Evolutionary conservation across 1,140 invertebrate genomes (phyloP).

Genomic region (Trichoplusia ni): DNA sequence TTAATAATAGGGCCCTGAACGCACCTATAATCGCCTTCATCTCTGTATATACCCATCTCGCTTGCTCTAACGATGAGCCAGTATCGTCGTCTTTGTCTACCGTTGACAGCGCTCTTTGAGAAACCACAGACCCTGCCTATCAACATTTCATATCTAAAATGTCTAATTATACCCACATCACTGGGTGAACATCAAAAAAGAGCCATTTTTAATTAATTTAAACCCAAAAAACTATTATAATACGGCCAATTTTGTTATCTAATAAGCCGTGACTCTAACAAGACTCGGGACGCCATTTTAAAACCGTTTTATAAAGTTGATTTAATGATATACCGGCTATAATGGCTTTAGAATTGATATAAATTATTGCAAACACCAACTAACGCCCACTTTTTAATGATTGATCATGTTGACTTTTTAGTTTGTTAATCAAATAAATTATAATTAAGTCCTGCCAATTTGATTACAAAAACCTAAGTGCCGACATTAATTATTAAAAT

Average conservation of each 20-base stretch:
- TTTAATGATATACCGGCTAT: conserved; percentile 66
- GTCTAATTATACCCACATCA: conserved; percentile 81
- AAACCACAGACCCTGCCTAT: conserved; percentile 63
- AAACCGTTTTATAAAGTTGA: conserved; percentile 56
- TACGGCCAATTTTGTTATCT: conserved; percentile 77
- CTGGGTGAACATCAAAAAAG: conserved; percentile 67
- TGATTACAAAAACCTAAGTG: conserved; percentile 11
- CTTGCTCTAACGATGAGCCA: conserved; percentile 45
- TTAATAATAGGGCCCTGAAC: conserved; percentile 75
- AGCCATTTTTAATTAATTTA: conserved; percentile 80
- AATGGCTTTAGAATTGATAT: conserved; percentile 56
- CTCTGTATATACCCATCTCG: conserved; percentile 53
- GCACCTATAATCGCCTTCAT: conserved; percentile 62
- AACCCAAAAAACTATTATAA: conserved; percentile 77
- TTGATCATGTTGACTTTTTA: conserved; percentile 26
- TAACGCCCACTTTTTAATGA: conserved; percentile 40
- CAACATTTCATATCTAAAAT: conserved; percentile 71
- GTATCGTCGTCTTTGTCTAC: conserved; percentile 48
- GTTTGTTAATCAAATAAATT: conserved; percentile 29
- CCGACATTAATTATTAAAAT: conserved; percentile 18
- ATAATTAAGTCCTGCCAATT: conserved; percentile 10
- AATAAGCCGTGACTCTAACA: conserved; percentile 75
- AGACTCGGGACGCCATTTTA: conserved; percentile 70
- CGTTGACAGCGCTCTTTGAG: conserved; percentile 67
- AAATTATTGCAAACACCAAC: conserved; percentile 51